Conservation (phyloP, 64 coral and sea anemone genomes). For the Stichodactyla mertensii region DNA sequence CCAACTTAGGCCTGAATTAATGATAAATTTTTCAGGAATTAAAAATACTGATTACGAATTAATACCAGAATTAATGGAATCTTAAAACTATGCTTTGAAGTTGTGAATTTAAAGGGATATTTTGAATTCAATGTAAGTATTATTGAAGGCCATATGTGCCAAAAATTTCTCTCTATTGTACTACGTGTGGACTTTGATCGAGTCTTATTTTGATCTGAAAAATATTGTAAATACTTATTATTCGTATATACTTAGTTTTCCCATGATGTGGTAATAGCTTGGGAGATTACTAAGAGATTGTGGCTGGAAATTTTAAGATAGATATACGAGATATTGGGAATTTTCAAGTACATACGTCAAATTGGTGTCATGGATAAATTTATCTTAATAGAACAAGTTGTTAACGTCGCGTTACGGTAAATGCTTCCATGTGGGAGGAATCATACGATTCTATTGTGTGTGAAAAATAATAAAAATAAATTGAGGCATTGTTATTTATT, state of each 20-base stretch:
- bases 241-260: too few species aligned
- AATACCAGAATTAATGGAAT: neutral
- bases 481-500: too few species aligned
- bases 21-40: neutral
- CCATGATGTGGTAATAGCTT: neutral
- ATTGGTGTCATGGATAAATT: neutral
- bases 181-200: neutral
- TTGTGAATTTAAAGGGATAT: neutral
- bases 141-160: neutral
- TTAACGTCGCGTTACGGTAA: neutral
- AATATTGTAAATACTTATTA: neutral
- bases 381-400: neutral
- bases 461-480: neutral
- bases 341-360: neutral
- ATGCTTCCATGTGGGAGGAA: neutral
- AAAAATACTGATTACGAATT: neutral
- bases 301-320: neutral
- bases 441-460: neutral
- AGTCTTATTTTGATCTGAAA: neutral
- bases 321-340: neutral
- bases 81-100: neutral
- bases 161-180: neutral
- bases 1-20: neutral
- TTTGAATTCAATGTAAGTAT: neutral
- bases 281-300: neutral